Conservation (phyloP, 2,797 vertebrate genomes). For the Tangara arthus region DNA sequence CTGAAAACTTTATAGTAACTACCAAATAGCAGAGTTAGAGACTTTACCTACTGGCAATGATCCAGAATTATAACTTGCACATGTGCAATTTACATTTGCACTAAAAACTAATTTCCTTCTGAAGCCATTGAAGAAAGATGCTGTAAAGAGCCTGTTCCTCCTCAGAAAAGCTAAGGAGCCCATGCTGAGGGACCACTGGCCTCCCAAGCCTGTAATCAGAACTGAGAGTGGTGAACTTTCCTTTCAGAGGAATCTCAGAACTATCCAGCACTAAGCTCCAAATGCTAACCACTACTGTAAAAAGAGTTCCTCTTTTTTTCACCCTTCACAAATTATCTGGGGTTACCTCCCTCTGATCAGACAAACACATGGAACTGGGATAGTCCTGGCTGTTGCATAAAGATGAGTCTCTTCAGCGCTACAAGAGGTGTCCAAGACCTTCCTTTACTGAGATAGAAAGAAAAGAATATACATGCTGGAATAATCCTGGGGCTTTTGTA, state of each 20-base stretch:
- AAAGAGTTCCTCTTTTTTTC: not conserved
- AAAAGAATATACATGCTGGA: not conserved
- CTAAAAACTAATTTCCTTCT: slow-evolving; percentile 55
- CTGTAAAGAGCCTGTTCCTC: not conserved
- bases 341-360: not conserved
- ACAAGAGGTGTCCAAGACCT: not conserved
- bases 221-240: not conserved
- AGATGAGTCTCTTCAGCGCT: not conserved
- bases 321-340: not conserved
- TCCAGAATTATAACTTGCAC: slow-evolving; percentile 34
- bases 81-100: slow-evolving; percentile 55
- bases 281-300: slow-evolving; percentile 12
- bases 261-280: not conserved
- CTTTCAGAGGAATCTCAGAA: slow-evolving; percentile 9
- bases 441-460: not conserved
- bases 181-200: not conserved
- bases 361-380: not conserved
- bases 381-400: not conserved
- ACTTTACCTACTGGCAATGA: slow-evolving; percentile 28
- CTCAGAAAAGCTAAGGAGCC: not conserved
- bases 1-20: slow-evolving; percentile 27
- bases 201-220: slow-evolving; percentile 14
- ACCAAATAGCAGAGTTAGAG: slow-evolving; percentile 33
- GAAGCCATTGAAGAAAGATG: slow-evolving; percentile 39
- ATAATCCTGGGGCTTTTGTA: not conserved